phyloP scores from a whole-genome alignment of 2,888 invertebrate genomes.

The Aquatica leii region DNA sequence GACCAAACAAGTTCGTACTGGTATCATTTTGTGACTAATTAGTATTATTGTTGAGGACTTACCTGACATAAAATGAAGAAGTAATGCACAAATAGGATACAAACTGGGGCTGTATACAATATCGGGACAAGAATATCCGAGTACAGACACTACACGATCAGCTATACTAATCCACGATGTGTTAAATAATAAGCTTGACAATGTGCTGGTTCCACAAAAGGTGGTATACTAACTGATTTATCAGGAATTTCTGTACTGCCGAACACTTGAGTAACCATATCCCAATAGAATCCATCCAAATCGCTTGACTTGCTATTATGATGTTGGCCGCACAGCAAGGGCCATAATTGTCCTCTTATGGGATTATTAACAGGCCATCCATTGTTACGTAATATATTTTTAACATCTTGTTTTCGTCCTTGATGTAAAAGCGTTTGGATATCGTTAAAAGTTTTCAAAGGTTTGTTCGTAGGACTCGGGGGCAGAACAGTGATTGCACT shows the following conservation, averaged over 20 bases:
- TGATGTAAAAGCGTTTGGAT: conserved; percentile 74
- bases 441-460: conserved; percentile 80
- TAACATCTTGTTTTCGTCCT: conserved; percentile 70
- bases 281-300: conserved; percentile 94
- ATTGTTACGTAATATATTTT: conserved; percentile 83
- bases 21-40: too few relatives aligned
- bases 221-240: conserved; percentile 88
- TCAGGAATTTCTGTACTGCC: conserved; percentile 84
- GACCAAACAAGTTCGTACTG: too few relatives aligned
- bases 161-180: conserved; percentile 83
- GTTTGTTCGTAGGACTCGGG: conserved; percentile 75
- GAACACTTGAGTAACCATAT: conserved; percentile 89
- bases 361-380: conserved; percentile 89
- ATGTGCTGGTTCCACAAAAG: conserved; percentile 90
- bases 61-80: conserved; percentile 97
- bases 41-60: too few relatives aligned
- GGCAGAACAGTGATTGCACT: conserved; percentile 77
- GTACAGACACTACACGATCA: conserved; percentile 86
- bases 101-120: conserved; percentile 94
- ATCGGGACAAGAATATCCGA: conserved; percentile 93
- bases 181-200: conserved; percentile 89
- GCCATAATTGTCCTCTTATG: conserved; percentile 86
- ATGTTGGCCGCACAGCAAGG: conserved; percentile 83
- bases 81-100: conserved; percentile 90
- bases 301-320: conserved; percentile 75